phyloP scores from a whole-genome alignment of 2,797 vertebrate genomes.

The Megalops cyprinoides region DNA sequence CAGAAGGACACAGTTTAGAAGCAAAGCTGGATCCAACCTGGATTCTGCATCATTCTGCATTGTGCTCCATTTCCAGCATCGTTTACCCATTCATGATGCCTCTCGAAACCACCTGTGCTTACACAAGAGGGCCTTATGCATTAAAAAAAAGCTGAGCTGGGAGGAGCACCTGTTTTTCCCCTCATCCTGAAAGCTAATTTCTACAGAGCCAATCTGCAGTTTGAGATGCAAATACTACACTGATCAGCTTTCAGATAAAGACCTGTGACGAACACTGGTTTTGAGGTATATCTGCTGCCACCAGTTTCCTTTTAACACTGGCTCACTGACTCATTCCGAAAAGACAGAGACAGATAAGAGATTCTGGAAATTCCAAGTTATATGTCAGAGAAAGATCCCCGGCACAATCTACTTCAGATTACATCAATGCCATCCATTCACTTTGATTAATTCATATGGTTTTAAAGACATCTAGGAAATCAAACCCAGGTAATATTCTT shows the following conservation, averaged over 20 bases:
- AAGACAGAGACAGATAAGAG: constrained; percentile 1
- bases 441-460: too few relatives aligned
- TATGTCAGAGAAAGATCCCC: background rate
- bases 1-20: background rate
- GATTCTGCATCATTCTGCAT: too few relatives aligned
- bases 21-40: too few relatives aligned
- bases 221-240: background rate
- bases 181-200: background rate
- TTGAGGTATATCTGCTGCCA: background rate
- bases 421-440: background rate
- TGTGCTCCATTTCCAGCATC: constrained; percentile 5
- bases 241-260: background rate
- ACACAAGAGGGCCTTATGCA: background rate
- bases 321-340: background rate
- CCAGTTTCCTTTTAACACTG: background rate
- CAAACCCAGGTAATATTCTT: too few relatives aligned
- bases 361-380: constrained; percentile 5
- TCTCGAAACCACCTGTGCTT: background rate
- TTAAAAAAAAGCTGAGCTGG: background rate
- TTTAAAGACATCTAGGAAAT: too few relatives aligned
- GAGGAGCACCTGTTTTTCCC: background rate
- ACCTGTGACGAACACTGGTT: background rate
- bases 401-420: background rate
- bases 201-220: background rate
- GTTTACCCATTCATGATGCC: background rate